Percentiles rank a stretch among this genome's conserved stretches.
Evolutionary conservation across 2,888 invertebrate genomes (phyloP).

Genomic region (Axea sp.): DNA sequence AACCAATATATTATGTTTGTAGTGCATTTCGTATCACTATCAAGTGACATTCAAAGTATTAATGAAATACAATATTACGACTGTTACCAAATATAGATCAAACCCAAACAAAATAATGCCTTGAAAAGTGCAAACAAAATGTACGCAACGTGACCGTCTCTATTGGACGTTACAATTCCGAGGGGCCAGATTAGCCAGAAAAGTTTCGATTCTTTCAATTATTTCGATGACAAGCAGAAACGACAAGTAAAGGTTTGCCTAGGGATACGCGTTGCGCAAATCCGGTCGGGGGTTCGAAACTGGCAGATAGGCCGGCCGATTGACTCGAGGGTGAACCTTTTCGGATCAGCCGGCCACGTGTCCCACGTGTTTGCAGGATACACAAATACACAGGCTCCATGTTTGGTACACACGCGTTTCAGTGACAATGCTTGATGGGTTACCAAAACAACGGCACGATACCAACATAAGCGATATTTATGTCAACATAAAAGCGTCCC

Average conservation of each 20-base stretch:
- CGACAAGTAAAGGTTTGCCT: slow-evolving; percentile 53
- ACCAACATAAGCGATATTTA: slow-evolving; percentile 79
- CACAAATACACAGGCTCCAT: slow-evolving; percentile 72
- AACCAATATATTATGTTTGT: no score
- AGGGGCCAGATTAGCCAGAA: slow-evolving; percentile 29
- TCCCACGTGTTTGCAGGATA: slow-evolving; percentile 77
- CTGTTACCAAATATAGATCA: slow-evolving; percentile 45
- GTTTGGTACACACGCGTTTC: slow-evolving; percentile 74
- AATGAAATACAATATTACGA: slow-evolving; percentile 47
- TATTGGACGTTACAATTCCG: slow-evolving; percentile 3
- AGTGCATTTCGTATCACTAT: no score
- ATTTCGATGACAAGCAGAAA: slow-evolving; percentile 59
- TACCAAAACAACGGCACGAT: slow-evolving; percentile 78
- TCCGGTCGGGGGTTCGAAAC: slow-evolving; percentile 39
- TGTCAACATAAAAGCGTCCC: slow-evolving; percentile 78
- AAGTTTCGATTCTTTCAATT: slow-evolving; percentile 60
- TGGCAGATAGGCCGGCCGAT: slow-evolving; percentile 49
- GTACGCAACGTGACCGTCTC: slow-evolving; percentile 35
- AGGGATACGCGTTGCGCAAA: slow-evolving; percentile 53
- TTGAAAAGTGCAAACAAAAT: slow-evolving; percentile 50
- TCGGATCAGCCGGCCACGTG: slow-evolving; percentile 73
- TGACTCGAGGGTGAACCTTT: slow-evolving; percentile 66
- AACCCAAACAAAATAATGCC: slow-evolving; percentile 41
- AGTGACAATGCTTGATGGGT: slow-evolving; percentile 77
- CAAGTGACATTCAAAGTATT: slow-evolving; percentile 35